Evolutionary conservation across 1,140 invertebrate species (phyloP).

Genomic region (Uloborus diversus): DNA sequence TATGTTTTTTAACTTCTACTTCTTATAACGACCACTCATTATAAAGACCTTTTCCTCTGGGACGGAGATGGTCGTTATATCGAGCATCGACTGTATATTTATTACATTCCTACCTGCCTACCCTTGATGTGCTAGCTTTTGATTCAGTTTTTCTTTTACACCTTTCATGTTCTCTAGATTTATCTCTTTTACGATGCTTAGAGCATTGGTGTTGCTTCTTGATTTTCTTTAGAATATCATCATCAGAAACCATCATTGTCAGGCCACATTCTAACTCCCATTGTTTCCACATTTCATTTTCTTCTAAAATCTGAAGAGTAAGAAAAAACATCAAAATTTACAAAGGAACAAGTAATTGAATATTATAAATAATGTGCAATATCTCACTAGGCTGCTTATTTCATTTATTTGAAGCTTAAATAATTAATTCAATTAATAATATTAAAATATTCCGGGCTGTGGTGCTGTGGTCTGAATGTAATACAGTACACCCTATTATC

Average conservation of each 20-base stretch:
- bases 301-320: conserved; percentile 63
- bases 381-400: no score
- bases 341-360: background rate
- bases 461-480: no score
- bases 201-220: conserved; percentile 35
- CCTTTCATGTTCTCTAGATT: conserved; percentile 30
- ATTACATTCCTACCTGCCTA: conserved; percentile 58
- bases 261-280: conserved; percentile 58
- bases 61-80: no score
- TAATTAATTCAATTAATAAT: no score
- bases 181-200: conserved; percentile 60
- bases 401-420: no score
- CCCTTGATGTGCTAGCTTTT: conserved; percentile 3
- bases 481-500: no score
- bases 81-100: no score
- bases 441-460: no score
- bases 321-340: conserved; percentile 12
- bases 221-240: conserved; percentile 49
- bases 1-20: no score
- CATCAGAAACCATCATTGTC: conserved; percentile 59
- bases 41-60: no score
- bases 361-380: background rate
- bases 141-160: conserved; percentile 21
- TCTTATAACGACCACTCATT: no score
- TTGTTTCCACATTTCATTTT: conserved; percentile 65